phyloP scores from a whole-genome alignment of 2,113 vertebrate species.

The Gasterosteus nipponicus region DNA sequence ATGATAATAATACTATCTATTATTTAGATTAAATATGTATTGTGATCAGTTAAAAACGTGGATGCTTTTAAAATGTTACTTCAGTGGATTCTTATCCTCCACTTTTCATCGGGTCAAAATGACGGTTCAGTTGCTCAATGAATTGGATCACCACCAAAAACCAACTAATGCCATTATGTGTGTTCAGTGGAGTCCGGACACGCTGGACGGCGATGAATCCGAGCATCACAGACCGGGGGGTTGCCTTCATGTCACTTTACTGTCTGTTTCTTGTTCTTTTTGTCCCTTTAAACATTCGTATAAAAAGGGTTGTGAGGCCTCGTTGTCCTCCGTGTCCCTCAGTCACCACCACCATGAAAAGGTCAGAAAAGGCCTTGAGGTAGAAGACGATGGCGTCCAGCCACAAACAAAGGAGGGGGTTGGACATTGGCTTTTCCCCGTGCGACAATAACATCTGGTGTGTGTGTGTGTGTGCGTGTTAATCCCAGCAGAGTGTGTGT shows the following conservation, averaged over 20 bases:
- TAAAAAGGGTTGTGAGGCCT: not conserved
- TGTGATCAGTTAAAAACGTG: too few species aligned
- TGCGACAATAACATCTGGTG: slow-evolving; percentile 67
- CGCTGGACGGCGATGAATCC: too few species aligned
- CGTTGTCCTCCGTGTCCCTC: not conserved
- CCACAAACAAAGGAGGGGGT: slow-evolving; percentile 28
- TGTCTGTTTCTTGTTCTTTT: too few species aligned
- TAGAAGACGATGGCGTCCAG: slow-evolving; percentile 23
- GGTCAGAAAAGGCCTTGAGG: slow-evolving; percentile 53
- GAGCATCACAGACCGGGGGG: too few species aligned
- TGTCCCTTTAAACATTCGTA: too few species aligned
- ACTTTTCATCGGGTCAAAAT: not conserved
- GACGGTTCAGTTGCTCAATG: not conserved
- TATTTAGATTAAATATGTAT: too few species aligned
- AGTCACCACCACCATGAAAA: slow-evolving; percentile 17
- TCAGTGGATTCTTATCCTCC: not conserved
- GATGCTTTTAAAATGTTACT: not conserved
- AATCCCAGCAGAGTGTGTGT: slow-evolving; percentile 67
- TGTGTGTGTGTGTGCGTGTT: slow-evolving; percentile 50
- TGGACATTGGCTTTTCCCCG: slow-evolving; percentile 41
- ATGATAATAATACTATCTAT: too few species aligned
- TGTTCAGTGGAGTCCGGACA: not conserved
- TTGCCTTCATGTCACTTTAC: too few species aligned
- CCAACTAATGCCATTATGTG: not conserved
- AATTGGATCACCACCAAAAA: not conserved